Evolutionary conservation across 37 sponge, comb jelly and placozoan species (phyloP), one percentile per base, ranked within the genome.

Genomic region (Cladorhizidae sp.): DNA sequence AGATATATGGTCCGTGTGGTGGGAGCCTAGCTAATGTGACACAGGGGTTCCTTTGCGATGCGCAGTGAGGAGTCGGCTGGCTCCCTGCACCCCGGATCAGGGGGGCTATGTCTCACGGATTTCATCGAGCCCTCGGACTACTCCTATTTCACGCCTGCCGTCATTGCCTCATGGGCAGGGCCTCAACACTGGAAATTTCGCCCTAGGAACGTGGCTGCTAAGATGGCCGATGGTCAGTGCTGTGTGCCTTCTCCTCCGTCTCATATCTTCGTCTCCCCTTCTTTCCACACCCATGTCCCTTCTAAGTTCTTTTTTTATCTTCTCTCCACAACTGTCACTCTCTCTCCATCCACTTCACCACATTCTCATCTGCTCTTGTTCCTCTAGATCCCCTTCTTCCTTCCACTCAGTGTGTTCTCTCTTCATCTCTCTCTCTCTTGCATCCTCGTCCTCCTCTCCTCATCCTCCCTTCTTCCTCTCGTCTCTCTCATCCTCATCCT

Each of bases 141-240:
- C 54, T 83, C 91, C 9, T 97, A 97, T 59, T 94, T 97, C 80
- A 73, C 83, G 31, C 82, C 81, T n/a, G 64, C 72, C 37, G 73
- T 87, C 2, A 23, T 88, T 31, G 43, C 89, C 25, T 80, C 86
- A 57, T 97, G 97, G 97, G 97, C 94, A 33, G 97, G 97, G 28
- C 97, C 97, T 36, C 81, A 80, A 32, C 94, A 93, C 70, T 97
- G 97, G 97, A 93, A 93, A 71, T 26, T 89, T 8, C 74, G 77
- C 38, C 57, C 87, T 29, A 67, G 50, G 31, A 73, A 41, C 52
- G 57, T 23, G 8, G 3, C 18, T 22, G 6, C n/a, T 35, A 69
- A 43, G 42, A 43, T 41, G 41, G 23, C 15, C 17, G 2, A 15
- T 43, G 11, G 37, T 36, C 23, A 32, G 2, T 31, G 15, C 6